A percentile compares a stretch with the other conserved stretches of the same genome.
Conservation (phyloP, 2,113 vertebrate genomes). For the Cettia cetti region DNA sequence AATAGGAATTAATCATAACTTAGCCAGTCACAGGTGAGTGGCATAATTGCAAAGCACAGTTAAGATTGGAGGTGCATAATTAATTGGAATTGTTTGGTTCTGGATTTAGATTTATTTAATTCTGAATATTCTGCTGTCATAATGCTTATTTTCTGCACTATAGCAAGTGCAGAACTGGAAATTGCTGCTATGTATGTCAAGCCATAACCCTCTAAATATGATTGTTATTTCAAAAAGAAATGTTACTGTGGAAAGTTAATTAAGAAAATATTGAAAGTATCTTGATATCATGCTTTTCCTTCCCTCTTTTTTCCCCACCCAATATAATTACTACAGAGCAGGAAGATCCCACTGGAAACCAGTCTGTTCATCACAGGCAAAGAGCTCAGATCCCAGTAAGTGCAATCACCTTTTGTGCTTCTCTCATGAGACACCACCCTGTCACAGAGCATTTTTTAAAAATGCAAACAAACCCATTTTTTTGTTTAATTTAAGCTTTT, state of each 20-base stretch:
- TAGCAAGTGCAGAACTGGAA: not conserved
- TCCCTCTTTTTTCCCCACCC: not conserved
- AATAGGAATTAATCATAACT: slow-evolving; percentile 26
- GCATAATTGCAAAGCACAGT: slow-evolving; percentile 15
- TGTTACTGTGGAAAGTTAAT: not conserved
- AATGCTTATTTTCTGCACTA: not conserved
- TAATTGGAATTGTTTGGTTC: slow-evolving; percentile 8
- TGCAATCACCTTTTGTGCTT: not conserved
- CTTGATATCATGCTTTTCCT: not conserved
- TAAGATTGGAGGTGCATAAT: slow-evolving; percentile 5
- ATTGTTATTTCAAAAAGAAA: not conserved
- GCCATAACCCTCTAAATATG: not conserved
- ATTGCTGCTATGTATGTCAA: not conserved
- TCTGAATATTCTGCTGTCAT: not conserved
- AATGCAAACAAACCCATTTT: not conserved
- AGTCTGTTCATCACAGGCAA: slow-evolving; percentile 81
- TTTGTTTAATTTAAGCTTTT: not conserved
- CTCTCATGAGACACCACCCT: not conserved
- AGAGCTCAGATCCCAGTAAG: slow-evolving; percentile 87
- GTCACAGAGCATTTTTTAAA: not conserved
- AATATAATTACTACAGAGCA: slow-evolving; percentile 59
- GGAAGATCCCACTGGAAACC: slow-evolving; percentile 79
- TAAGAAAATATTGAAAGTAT: not conserved
- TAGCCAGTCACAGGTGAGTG: slow-evolving; percentile 33
- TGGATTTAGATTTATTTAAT: not conserved